These are phyloP conservation scores for Mareca strepera DNA, from an alignment of 2,797 vertebrate species.

Conservation along the genomic window DNA sequence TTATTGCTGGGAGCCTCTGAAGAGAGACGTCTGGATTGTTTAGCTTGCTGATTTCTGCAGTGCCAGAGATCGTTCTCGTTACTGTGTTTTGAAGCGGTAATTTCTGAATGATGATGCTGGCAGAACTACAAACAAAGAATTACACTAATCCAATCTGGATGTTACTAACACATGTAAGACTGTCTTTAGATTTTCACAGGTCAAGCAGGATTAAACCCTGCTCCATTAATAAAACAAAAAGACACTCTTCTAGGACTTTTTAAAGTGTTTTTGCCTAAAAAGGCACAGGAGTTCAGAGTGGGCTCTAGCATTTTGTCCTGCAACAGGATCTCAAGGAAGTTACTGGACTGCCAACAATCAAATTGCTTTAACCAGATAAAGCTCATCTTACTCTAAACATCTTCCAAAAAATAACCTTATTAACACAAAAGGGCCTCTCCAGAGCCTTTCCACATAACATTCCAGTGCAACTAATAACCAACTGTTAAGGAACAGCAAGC, in stretches of 20 bases:
- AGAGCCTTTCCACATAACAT: background rate
- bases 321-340: background rate
- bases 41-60: slow-evolving; percentile 39
- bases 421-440: background rate
- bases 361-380: background rate
- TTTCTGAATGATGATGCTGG: slow-evolving; percentile 61
- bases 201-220: slow-evolving; percentile 55
- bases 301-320: background rate
- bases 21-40: slow-evolving; percentile 44
- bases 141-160: slow-evolving; percentile 66
- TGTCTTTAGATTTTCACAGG: slow-evolving; percentile 58
- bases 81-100: slow-evolving; percentile 34
- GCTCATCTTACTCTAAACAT: background rate
- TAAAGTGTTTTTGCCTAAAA: background rate
- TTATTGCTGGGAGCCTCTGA: slow-evolving; percentile 42
- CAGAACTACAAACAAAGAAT: slow-evolving; percentile 68
- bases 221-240: background rate
- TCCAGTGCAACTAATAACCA: background rate
- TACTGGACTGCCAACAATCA: background rate
- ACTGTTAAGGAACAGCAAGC: background rate
- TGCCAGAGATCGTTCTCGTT: slow-evolving; percentile 27
- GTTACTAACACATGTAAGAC: slow-evolving; percentile 20
- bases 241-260: background rate
- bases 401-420: background rate
- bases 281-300: background rate